Evolutionary conservation across 2,797 vertebrate species (phyloP).

Genomic region (Kryptopterus vitreolus): DNA sequence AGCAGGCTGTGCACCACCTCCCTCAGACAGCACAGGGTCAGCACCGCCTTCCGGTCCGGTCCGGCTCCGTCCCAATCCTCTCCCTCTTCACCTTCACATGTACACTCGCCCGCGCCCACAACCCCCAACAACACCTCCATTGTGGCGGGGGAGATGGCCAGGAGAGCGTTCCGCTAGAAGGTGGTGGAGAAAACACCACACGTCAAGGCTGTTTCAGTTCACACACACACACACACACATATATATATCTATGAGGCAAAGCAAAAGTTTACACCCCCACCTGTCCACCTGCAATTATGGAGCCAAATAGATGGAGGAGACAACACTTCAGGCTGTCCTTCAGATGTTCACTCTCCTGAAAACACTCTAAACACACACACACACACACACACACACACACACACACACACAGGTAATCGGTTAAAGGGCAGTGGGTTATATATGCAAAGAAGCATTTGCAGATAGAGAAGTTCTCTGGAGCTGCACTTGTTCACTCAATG

Average conservation of each 20-base stretch:
- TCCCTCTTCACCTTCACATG: conserved; percentile 74
- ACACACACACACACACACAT: neutral
- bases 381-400: conserved; percentile 26
- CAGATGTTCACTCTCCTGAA: conserved; percentile 98
- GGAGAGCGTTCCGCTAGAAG: conserved; percentile 88
- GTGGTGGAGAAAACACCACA: neutral
- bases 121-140: conserved; percentile 95
- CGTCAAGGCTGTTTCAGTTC: neutral
- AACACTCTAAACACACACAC: conserved; percentile 82
- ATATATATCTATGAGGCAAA: too few species aligned
- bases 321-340: conserved; percentile 97
- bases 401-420: neutral
- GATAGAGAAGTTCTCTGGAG: neutral
- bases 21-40: conserved; percentile 90
- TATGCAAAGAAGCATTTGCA: conserved; percentile 22
- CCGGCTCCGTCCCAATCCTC: conserved; percentile 86
- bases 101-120: conserved; percentile 86
- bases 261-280: conserved; percentile 66
- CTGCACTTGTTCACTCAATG: conserved; percentile 16
- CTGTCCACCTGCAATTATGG: conserved; percentile 93
- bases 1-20: conserved; percentile 94
- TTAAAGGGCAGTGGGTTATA: neutral
- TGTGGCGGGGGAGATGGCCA: conserved; percentile 94
- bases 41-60: conserved; percentile 84
- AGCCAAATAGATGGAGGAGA: conserved; percentile 92